Conservation (phyloP, 2,797 vertebrate genomes). For the Anniella stebbinsi region DNA sequence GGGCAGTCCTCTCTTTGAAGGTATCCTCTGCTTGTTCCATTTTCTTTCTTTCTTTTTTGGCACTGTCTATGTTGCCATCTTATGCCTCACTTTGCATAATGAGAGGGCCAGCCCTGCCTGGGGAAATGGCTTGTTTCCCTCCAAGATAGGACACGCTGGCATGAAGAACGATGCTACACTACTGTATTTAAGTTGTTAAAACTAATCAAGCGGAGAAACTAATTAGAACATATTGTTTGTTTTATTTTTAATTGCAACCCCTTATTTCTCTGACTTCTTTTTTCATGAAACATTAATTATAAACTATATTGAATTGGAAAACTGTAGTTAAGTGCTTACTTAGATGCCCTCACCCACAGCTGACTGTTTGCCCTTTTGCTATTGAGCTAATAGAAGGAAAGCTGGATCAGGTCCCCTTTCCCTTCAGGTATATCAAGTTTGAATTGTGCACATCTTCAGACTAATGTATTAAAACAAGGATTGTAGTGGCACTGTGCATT, state of each 20-base stretch:
- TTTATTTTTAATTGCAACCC: neutral
- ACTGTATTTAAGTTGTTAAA: neutral
- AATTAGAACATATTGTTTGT: neutral
- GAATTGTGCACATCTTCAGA: neutral
- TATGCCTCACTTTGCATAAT: too few relatives aligned
- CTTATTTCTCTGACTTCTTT: neutral
- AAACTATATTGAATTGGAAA: neutral
- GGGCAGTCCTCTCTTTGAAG: too few relatives aligned
- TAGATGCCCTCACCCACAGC: neutral
- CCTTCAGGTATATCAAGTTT: neutral
- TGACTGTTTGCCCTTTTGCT: neutral
- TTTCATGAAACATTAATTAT: too few relatives aligned
- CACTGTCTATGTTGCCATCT: too few relatives aligned
- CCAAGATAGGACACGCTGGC: too few relatives aligned
- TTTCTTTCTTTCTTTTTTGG: too few relatives aligned
- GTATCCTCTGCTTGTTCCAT: too few relatives aligned
- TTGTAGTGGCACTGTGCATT: neutral
- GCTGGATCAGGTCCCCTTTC: too few relatives aligned
- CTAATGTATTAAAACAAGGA: neutral
- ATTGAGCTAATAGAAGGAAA: neutral
- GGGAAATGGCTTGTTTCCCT: too few relatives aligned
- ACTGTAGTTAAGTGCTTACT: neutral
- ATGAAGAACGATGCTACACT: too few relatives aligned
- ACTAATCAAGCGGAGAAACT: neutral
- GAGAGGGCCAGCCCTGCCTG: too few relatives aligned